These are phyloP conservation scores for Scaptomyza tumidula DNA, from an alignment of 2,888 invertebrate species.

Conservation along the genomic window DNA sequence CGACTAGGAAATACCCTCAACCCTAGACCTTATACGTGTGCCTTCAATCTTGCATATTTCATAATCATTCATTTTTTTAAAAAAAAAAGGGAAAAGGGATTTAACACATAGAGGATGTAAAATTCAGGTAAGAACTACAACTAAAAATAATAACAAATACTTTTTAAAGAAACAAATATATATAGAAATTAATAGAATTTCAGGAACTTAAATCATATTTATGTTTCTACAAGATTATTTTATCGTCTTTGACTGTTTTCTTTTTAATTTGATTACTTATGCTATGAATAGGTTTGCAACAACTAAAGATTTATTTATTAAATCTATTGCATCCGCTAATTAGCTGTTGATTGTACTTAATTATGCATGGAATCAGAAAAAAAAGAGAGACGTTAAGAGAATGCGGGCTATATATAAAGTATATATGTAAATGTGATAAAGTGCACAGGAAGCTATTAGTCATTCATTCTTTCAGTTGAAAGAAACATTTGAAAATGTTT, in stretches of 20 bases:
- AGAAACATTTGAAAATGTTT: conserved; percentile 36
- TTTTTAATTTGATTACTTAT: conserved; percentile 6
- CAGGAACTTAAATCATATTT: no score
- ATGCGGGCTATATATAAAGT: background rate
- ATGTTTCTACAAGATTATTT: background rate
- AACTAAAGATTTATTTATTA: background rate
- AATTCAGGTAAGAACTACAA: no score
- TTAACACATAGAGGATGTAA: no score
- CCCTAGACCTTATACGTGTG: no score
- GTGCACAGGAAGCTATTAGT: conserved; percentile 56
- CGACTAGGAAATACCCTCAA: no score
- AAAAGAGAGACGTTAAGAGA: background rate
- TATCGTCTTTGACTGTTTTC: background rate
- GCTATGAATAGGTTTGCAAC: background rate
- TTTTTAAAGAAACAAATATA: no score
- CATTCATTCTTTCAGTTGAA: conserved; percentile 48
- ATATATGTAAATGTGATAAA: conserved; percentile 8
- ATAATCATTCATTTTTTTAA: no score
- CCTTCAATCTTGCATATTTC: no score
- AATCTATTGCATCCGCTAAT: conserved; percentile 50
- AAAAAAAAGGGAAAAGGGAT: no score
- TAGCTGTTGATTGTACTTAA: conserved; percentile 47
- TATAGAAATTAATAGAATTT: no score
- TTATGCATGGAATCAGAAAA: conserved; percentile 31
- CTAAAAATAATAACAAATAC: no score